A percentile compares a stretch with the other conserved stretches of the same genome.
Conservation (phyloP, 1,140 invertebrate genomes). For the Calosoma granatense region DNA sequence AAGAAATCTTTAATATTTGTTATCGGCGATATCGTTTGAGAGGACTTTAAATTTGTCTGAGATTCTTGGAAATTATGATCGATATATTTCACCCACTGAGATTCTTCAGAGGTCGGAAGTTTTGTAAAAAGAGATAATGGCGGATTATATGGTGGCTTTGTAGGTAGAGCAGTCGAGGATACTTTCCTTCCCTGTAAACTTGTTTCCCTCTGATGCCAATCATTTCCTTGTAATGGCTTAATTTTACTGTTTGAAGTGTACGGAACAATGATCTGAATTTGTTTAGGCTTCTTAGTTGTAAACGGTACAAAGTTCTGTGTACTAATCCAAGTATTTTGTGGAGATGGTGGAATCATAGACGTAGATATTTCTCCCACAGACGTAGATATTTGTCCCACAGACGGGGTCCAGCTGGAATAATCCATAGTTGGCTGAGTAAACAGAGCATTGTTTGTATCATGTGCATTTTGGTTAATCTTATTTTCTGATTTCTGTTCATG, state of each 20-base stretch:
- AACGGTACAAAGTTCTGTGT: conserved; percentile 9
- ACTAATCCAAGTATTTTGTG: conserved; percentile 19
- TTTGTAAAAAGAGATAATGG: not conserved
- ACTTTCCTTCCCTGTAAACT: conserved; percentile 5
- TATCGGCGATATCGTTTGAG: not conserved
- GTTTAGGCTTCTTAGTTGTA: conserved; percentile 36
- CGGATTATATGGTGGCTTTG: not conserved
- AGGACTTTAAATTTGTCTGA: not conserved
- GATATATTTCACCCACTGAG: not conserved
- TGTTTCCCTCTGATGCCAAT: not conserved
- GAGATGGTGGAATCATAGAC: conserved; percentile 30
- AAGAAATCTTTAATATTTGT: conserved; percentile 15
- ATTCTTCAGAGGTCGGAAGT: not conserved
- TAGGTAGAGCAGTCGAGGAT: not conserved
- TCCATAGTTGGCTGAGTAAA: conserved; percentile 13
- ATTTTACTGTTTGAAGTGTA: conserved; percentile 47
- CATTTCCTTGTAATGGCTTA: conserved; percentile 6
- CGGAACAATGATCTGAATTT: conserved; percentile 67
- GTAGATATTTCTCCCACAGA: conserved; percentile 12
- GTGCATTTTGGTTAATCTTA: not conserved
- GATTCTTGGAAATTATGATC: not conserved
- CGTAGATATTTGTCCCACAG: conserved; percentile 11
- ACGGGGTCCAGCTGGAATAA: conserved; percentile 22
- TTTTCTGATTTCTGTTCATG: not conserved
- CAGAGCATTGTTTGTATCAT: not conserved